Conservation (phyloP, 2,113 vertebrate genomes). For the Leucoraja erinaceus region DNA sequence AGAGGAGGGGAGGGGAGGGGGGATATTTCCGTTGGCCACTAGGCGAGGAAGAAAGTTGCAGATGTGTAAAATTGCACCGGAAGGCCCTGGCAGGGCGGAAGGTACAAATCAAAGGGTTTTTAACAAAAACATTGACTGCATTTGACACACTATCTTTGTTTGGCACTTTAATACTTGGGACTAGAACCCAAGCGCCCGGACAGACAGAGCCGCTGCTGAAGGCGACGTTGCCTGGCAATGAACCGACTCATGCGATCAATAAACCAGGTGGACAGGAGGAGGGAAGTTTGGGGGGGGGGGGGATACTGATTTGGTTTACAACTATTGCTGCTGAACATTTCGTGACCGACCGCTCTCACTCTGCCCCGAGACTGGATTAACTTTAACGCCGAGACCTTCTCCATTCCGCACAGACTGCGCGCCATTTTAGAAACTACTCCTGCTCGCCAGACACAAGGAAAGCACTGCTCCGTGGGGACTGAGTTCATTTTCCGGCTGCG, state of each 20-base stretch:
- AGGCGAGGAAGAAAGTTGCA: constrained; percentile 7
- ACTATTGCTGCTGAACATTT: background rate
- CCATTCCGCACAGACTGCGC: constrained; percentile 33
- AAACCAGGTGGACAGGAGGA: background rate
- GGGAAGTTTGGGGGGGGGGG: no score
- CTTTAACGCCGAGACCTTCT: constrained; percentile 14
- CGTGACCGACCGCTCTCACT: background rate
- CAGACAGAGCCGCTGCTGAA: background rate
- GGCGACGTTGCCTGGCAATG: background rate
- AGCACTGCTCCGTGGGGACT: constrained; percentile 4
- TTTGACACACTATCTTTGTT: background rate
- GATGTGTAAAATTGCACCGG: background rate
- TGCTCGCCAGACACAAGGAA: constrained; percentile 30
- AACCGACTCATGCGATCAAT: background rate
- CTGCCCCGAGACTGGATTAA: constrained; percentile 8
- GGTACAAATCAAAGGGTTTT: background rate
- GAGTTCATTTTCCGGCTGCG: constrained; percentile 35
- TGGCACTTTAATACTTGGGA: background rate
- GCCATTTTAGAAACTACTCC: constrained; percentile 42
- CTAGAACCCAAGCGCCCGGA: background rate
- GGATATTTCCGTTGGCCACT: background rate
- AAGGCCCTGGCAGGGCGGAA: background rate
- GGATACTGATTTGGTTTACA: background rate
- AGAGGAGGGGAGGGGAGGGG: background rate
- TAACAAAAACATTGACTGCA: background rate